These are phyloP conservation scores for Panagrolaimus sp. DNA, from an alignment of 1,140 invertebrate species.

Conservation along the genomic window DNA sequence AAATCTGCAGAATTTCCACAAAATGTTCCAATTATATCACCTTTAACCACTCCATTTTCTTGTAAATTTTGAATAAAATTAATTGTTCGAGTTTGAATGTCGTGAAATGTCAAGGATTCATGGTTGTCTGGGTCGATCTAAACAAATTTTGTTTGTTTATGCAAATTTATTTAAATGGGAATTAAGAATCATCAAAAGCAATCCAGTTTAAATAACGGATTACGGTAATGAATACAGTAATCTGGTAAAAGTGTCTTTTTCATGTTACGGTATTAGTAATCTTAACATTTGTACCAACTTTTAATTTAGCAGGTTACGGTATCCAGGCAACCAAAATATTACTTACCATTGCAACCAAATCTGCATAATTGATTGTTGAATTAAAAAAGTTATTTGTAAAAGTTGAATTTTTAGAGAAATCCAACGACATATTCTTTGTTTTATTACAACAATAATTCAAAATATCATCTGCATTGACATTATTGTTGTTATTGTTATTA, in stretches of 20 bases:
- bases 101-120: slow-evolving; percentile 9
- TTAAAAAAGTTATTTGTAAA: slow-evolving; percentile 13
- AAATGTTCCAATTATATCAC: slow-evolving; percentile 1
- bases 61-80: background rate
- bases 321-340: too few species aligned
- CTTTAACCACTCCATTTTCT: background rate
- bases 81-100: background rate
- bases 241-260: too few species aligned
- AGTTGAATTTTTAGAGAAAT: background rate
- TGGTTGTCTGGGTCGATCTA: slow-evolving; percentile 1
- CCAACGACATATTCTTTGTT: background rate
- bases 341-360: slow-evolving; percentile 11
- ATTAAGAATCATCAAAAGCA: too few species aligned
- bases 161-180: too few species aligned
- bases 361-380: background rate
- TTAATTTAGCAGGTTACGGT: too few species aligned
- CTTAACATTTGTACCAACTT: too few species aligned
- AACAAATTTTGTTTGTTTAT: background rate
- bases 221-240: too few species aligned
- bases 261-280: too few species aligned
- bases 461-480: too few species aligned
- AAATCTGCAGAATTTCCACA: background rate
- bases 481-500: too few species aligned
- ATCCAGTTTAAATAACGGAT: too few species aligned
- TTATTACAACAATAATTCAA: background rate